Base-by-base conservation (phyloP, 2,888 invertebrate species). In the Diaphora mendica region DNA sequence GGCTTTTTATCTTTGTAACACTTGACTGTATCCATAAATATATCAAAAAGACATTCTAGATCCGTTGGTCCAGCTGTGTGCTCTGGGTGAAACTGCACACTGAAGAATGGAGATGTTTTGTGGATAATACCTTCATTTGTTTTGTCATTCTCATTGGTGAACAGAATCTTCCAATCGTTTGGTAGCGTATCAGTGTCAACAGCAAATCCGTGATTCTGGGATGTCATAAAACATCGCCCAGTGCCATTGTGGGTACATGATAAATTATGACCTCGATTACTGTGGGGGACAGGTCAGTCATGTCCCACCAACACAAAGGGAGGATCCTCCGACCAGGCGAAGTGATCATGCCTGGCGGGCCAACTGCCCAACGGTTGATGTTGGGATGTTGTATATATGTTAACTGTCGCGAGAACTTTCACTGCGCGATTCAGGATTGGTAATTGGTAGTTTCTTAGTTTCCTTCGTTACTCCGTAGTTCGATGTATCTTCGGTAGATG, bases 71-170 rank as follows among this genome's bases (percentile, higher is more conserved):
- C 99, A 17, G 99, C 99, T 59, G 97, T 98, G 89, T 99, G 99
- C 92, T 99, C 99, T 0, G 99, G 99, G 93, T 99, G 99, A 92
- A 99, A 99, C 92, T 99, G 99, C 0, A 99, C 99, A 89, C 99
- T 99, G 91, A 99, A 99, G 90, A 97, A 99, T 0, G 99, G 99
- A 71, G 97, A 96, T 0, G 91, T 94, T 64, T 96, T 96, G 90
- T 99, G 99, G 39, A 99, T 97, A 72, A 99, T 98, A 44, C 99
- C 99, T 95, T 99, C 99, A 92, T 99, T 99, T 13, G 99, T 98
- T 79, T 97, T 95, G 89, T 99, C 99, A 88, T 99, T 99, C 79
- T 98, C 99, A 91, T 99, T 99, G 0, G 98, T 98, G 88, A 99
- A 99, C 3, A 99, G 96, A 5, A 97, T 96, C 83, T 97, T 96